Conservation (phyloP, 2,888 invertebrate genomes). For the Crepidodera aurea region DNA sequence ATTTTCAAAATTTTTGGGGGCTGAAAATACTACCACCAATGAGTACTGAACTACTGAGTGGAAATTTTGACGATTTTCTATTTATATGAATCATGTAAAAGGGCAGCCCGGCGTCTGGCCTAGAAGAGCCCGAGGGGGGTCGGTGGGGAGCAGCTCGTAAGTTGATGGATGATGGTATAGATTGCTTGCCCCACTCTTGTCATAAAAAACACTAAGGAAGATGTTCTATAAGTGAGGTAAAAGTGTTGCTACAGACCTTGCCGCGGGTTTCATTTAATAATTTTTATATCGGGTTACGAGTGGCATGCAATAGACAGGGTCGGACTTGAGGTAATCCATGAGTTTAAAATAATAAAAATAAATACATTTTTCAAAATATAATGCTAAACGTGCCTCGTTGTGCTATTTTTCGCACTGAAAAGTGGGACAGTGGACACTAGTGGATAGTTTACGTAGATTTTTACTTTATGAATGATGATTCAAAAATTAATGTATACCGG, state of each 20-base stretch:
- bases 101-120: constrained; percentile 29
- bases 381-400: no score
- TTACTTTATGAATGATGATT: no score
- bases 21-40: constrained; percentile 37
- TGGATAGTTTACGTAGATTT: no score
- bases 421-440: no score
- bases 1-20: constrained; percentile 37
- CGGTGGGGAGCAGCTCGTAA: constrained; percentile 6
- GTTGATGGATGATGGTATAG: constrained; percentile 20
- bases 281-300: constrained; percentile 9
- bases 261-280: constrained; percentile 20
- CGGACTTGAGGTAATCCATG: no score
- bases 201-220: constrained; percentile 28
- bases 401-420: no score
- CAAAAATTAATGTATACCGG: no score
- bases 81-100: constrained; percentile 42
- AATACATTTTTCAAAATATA: no score
- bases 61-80: constrained; percentile 33
- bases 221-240: constrained; percentile 34
- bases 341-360: no score
- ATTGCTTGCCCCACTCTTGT: constrained; percentile 27
- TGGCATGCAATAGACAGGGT: constrained; percentile 14
- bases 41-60: constrained; percentile 39
- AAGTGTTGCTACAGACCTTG: constrained; percentile 34
- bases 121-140: constrained; percentile 21